A percentile compares a stretch with the other conserved stretches of the same genome.
Conservation (phyloP, 1,140 invertebrate species). For the Aporrectodea caliginosa region DNA sequence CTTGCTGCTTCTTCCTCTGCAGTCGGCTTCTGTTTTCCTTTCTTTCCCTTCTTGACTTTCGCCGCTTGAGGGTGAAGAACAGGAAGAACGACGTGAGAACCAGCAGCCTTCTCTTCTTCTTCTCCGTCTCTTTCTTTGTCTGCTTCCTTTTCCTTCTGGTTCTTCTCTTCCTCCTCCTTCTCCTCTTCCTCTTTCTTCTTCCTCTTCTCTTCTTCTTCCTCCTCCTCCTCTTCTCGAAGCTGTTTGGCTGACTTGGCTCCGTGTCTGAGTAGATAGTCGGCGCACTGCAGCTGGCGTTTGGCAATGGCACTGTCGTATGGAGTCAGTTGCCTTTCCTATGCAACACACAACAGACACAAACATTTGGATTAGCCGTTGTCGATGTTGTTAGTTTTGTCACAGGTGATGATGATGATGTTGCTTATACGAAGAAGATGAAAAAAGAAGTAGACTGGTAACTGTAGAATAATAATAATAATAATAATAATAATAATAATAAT, state of each 20-base stretch:
- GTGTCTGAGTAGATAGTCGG: constrained; percentile 86
- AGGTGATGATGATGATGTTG: too few relatives aligned
- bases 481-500: too few relatives aligned
- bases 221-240: constrained; percentile 8
- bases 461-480: too few relatives aligned
- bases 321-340: constrained; percentile 62
- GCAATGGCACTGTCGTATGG: constrained; percentile 84
- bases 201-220: constrained; percentile 16
- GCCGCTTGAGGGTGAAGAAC: constrained; percentile 8
- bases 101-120: constrained; percentile 30
- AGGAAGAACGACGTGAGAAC: constrained; percentile 11
- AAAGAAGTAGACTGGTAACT: too few relatives aligned
- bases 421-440: too few relatives aligned
- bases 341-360: too few relatives aligned
- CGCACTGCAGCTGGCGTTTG: constrained; percentile 78
- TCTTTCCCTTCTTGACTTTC: constrained; percentile 24
- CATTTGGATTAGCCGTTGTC: too few relatives aligned
- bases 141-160: constrained; percentile 30
- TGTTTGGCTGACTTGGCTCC: constrained; percentile 71
- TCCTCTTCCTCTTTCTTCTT: constrained; percentile 27
- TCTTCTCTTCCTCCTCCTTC: constrained; percentile 29
- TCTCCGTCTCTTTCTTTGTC: constrained; percentile 33
- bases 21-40: constrained; percentile 46
- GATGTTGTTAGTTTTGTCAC: too few relatives aligned
- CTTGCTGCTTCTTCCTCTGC: not conserved